These are phyloP conservation scores for Mayetiola destructor DNA, from an alignment of 2,888 invertebrate species.

Conservation along the genomic window DNA sequence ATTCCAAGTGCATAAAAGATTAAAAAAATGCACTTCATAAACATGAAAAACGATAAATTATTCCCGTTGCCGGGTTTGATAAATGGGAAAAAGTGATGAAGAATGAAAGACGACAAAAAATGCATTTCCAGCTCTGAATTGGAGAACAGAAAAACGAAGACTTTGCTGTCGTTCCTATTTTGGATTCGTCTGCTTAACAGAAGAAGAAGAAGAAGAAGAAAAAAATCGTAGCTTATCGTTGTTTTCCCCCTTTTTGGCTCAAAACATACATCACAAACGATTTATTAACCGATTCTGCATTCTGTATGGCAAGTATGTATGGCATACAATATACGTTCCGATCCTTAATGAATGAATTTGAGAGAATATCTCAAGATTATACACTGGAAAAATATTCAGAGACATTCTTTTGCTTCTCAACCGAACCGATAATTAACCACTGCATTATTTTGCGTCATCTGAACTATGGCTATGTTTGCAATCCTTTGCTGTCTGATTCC, in stretches of 20 bases:
- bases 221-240: neutral
- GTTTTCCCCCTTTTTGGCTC: neutral
- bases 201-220: no score
- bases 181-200: neutral
- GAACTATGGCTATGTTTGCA: neutral
- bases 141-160: constrained; percentile 3
- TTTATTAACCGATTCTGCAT: no score
- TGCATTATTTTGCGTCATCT: neutral
- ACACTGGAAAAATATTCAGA: neutral
- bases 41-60: constrained; percentile 13
- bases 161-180: constrained; percentile 7
- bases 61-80: neutral
- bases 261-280: no score
- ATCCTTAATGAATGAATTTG: constrained; percentile 12
- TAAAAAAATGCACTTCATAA: constrained; percentile 8
- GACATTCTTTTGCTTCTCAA: neutral
- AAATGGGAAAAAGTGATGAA: constrained; percentile 13
- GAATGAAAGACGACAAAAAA: no score
- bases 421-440: constrained; percentile 11
- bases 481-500: no score
- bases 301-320: no score
- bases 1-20: neutral
- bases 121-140: no score
- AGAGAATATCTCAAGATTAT: no score
- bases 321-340: neutral